A percentile compares a stretch with the other conserved stretches of the same genome.
Evolutionary conservation across 2,888 invertebrate species (phyloP).

Genomic region (Eupithecia subfuscata): DNA sequence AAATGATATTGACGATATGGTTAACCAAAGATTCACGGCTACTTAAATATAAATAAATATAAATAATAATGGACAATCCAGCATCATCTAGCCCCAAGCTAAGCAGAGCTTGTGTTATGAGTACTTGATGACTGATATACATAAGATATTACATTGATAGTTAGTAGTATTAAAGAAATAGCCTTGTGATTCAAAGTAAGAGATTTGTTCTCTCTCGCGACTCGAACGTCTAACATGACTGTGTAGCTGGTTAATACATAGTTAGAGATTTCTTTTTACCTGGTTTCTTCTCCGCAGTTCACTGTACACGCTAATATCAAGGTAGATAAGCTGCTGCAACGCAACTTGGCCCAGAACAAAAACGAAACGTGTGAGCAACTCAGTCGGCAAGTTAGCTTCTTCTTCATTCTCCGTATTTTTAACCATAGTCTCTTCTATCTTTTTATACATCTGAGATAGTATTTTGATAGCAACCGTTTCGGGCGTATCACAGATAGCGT

Average conservation of each 20-base stretch:
- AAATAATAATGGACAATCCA: too few species aligned
- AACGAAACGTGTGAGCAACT: slow-evolving; percentile 80
- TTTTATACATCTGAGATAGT: slow-evolving; percentile 75
- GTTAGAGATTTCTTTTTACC: slow-evolving; percentile 51
- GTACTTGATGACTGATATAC: too few species aligned
- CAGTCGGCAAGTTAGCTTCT: slow-evolving; percentile 64
- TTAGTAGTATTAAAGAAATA: too few species aligned
- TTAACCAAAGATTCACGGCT: neutral
- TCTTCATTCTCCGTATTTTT: slow-evolving; percentile 65
- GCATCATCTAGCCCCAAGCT: too few species aligned
- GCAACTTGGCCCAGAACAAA: slow-evolving; percentile 90
- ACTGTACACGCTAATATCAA: slow-evolving; percentile 92
- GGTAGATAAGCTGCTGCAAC: slow-evolving; percentile 90
- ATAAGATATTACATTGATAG: too few species aligned
- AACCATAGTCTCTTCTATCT: slow-evolving; percentile 70
- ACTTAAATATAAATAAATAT: too few species aligned
- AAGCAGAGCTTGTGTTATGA: too few species aligned
- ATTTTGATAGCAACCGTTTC: slow-evolving; percentile 80
- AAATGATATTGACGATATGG: slow-evolving; percentile 2
- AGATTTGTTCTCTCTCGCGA: neutral
- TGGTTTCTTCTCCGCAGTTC: slow-evolving; percentile 86
- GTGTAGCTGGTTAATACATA: neutral
- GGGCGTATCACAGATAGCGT: slow-evolving; percentile 84
- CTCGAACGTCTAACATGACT: neutral
- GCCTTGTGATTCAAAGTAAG: neutral